phyloP scores from a whole-genome alignment of 2,797 vertebrate species.

The Sphenodon punctatus region DNA sequence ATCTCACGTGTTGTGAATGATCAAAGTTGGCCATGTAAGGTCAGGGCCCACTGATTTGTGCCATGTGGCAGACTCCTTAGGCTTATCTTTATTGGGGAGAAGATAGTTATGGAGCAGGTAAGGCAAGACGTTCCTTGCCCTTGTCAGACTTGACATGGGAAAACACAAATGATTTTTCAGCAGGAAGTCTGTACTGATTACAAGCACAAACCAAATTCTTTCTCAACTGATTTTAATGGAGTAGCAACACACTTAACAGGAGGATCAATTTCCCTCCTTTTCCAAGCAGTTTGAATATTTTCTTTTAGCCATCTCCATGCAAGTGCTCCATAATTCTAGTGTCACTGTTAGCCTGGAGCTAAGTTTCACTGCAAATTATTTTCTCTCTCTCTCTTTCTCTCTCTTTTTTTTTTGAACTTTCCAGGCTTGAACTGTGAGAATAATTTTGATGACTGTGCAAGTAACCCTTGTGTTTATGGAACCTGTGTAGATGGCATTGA shows the following conservation, averaged over 20 bases:
- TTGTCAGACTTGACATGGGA: background rate
- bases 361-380: background rate
- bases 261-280: too few species aligned
- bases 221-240: background rate
- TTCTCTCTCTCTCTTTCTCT: too few species aligned
- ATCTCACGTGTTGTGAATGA: too few species aligned
- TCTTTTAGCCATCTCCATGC: background rate
- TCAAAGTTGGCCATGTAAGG: too few species aligned
- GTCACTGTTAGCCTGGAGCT: background rate
- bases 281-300: background rate
- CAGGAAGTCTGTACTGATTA: background rate
- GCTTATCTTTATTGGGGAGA: too few species aligned
- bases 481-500: constrained; percentile 90
- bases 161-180: background rate
- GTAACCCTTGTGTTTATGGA: constrained; percentile 87
- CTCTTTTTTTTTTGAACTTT: background rate
- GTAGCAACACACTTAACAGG: background rate
- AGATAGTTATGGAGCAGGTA: too few species aligned
- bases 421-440: constrained; percentile 92
- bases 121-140: too few species aligned
- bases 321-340: background rate
- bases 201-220: background rate
- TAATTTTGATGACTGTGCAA: constrained; percentile 91
- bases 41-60: too few species aligned
- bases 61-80: too few species aligned